Percentiles rank a stretch among this genome's conserved stretches.
Conservation (phyloP, 2,888 invertebrate species). For the Epirrita christyi region DNA sequence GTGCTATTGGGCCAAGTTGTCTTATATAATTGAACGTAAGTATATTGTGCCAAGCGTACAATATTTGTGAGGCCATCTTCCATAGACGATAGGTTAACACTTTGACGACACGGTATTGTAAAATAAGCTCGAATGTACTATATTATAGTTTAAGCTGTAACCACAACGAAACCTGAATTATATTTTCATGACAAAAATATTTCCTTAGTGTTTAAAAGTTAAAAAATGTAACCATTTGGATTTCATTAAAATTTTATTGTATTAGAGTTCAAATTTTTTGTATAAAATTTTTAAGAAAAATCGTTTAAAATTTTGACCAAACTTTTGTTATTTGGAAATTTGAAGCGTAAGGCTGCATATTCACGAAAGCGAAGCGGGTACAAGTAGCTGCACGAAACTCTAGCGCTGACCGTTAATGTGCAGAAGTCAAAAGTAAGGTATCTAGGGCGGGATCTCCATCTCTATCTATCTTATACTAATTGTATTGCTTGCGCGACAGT, state of each 20-base stretch:
- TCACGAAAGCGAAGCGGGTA: conserved; percentile 3
- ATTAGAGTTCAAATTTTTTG: conserved; percentile 22
- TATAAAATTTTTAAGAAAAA: conserved; percentile 16
- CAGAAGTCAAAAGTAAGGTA: too few species aligned
- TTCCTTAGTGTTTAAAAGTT: conserved; percentile 18
- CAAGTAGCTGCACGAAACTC: too few species aligned
- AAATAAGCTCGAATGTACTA: conserved; percentile 1
- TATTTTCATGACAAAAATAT: conserved; percentile 22
- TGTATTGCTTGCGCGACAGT: too few species aligned
- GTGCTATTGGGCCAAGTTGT: too few species aligned
- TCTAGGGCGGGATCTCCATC: too few species aligned
- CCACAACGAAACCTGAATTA: conserved; percentile 27
- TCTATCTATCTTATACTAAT: too few species aligned
- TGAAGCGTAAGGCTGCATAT: conserved; percentile 11
- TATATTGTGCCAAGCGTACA: too few species aligned
- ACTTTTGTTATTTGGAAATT: conserved; percentile 23
- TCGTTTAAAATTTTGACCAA: conserved; percentile 32
- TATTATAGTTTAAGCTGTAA: conserved; percentile 12
- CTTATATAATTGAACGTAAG: too few species aligned
- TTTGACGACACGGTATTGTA: conserved; percentile 7
- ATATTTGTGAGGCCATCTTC: too few species aligned
- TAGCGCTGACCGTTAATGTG: too few species aligned
- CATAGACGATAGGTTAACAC: not conserved
- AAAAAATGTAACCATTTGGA: conserved; percentile 21
- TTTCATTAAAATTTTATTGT: conserved; percentile 21